A percentile compares a stretch with the other conserved stretches of the same genome.
These are phyloP conservation scores for Phalacrocorax carbo DNA, from an alignment of 2,113 vertebrate genomes.

Conservation along the genomic window DNA sequence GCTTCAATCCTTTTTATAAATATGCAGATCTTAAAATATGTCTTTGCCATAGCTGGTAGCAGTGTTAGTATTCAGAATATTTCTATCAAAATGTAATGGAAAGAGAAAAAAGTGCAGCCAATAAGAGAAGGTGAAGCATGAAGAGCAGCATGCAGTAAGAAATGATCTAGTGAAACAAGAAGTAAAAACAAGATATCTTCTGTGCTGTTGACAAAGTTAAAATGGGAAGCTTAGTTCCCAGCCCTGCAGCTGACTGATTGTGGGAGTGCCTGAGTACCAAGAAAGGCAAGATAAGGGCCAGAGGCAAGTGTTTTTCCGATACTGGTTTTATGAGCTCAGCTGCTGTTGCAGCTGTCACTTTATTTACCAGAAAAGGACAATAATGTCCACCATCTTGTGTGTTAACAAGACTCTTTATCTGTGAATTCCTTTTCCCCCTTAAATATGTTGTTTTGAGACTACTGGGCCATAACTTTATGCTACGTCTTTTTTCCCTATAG, in stretches of 20 bases:
- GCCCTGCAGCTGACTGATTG: background rate
- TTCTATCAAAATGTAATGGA: background rate
- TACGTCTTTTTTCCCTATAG: background rate
- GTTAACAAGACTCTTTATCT: background rate
- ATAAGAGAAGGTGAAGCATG: background rate
- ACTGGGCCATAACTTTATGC: background rate
- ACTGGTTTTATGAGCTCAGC: background rate
- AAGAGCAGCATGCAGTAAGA: background rate
- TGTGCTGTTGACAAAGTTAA: background rate
- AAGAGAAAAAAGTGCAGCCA: background rate
- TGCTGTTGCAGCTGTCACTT: background rate
- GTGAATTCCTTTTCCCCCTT: background rate
- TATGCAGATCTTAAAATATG: background rate
- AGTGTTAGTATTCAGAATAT: background rate
- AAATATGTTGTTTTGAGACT: background rate
- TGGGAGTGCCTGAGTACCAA: background rate
- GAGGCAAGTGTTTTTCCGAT: background rate
- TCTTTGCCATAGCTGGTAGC: background rate
- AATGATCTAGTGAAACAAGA: background rate
- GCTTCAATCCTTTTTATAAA: background rate
- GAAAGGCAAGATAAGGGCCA: background rate
- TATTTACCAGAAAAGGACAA: background rate
- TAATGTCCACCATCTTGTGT: background rate
- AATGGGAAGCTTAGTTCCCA: background rate
- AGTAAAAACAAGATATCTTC: background rate